Percentiles rank a stretch among this genome's conserved stretches.
phyloP scores from a whole-genome alignment of 2,797 vertebrate genomes.

The Lacerta agilis region DNA sequence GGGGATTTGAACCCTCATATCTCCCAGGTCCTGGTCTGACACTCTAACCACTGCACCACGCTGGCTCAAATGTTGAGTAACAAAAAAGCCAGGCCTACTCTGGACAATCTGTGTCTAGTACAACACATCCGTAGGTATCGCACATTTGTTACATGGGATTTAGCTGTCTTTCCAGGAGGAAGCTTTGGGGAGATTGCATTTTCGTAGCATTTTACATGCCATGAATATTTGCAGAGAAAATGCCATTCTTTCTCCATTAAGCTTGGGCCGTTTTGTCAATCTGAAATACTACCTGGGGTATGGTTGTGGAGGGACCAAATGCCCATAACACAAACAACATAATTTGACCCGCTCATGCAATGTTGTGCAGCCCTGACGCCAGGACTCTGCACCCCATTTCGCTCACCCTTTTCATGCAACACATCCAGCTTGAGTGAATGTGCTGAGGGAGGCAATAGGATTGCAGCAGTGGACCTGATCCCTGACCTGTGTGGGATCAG shows the following conservation, averaged over 20 bases:
- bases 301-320: neutral
- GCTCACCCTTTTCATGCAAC: neutral
- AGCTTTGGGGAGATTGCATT: neutral
- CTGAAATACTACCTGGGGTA: neutral
- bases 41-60: too few species aligned
- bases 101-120: too few species aligned
- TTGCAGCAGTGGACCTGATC: neutral
- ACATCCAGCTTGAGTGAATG: neutral
- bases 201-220: neutral
- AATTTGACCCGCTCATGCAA: neutral
- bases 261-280: neutral
- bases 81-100: too few species aligned
- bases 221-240: neutral
- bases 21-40: too few species aligned
- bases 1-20: too few species aligned
- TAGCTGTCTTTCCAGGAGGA: neutral
- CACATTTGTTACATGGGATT: too few species aligned
- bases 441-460: too few species aligned
- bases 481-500: neutral
- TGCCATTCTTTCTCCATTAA: too few species aligned
- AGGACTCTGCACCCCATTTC: neutral
- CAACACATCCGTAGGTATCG: too few species aligned
- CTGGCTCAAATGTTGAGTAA: too few species aligned
- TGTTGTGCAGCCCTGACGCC: neutral
- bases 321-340: neutral